These are phyloP conservation scores for Fulica atra DNA, from an alignment of 2,113 vertebrate genomes.

Conservation along the genomic window DNA sequence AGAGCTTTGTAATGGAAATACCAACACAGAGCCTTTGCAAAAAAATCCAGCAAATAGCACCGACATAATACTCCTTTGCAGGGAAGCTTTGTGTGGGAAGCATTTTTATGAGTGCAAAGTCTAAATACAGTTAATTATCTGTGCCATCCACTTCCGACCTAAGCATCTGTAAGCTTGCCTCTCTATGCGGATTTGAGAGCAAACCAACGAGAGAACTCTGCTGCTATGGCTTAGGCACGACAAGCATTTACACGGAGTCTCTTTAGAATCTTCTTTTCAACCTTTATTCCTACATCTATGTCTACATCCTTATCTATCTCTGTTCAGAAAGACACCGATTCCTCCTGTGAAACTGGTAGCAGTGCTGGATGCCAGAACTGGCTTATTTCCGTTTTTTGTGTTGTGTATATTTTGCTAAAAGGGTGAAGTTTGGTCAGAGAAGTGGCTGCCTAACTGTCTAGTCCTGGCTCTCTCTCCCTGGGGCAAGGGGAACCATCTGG, in stretches of 20 bases:
- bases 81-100: background rate
- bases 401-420: background rate
- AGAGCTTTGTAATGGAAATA: slow-evolving; percentile 34
- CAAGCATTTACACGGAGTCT: background rate
- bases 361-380: background rate
- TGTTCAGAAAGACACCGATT: background rate
- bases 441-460: background rate
- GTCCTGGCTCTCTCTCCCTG: background rate
- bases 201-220: background rate
- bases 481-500: background rate
- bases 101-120: background rate
- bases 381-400: background rate
- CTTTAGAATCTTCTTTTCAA: background rate
- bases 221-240: background rate
- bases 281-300: background rate
- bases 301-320: background rate
- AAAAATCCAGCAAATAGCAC: background rate
- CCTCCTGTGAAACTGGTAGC: background rate
- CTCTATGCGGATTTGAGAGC: accelerated
- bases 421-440: background rate
- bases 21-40: background rate
- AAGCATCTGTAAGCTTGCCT: background rate
- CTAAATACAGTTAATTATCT: background rate
- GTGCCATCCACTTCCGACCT: background rate
- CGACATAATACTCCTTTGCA: background rate